phyloP scores from a whole-genome alignment of 2,113 vertebrate genomes.

The Axis porcinus region DNA sequence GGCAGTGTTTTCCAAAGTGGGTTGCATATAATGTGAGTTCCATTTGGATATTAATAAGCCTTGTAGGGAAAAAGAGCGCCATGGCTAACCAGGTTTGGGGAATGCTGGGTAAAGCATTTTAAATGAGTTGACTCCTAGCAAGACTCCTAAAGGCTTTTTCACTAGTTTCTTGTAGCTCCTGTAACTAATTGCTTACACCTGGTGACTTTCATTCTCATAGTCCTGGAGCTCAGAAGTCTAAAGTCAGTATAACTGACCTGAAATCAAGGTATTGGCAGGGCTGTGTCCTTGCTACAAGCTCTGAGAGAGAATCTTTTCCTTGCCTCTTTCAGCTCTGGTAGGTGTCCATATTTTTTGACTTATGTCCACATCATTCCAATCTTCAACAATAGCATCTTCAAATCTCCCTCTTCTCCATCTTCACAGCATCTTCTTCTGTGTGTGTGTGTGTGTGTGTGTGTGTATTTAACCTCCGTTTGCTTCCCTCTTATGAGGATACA shows the following conservation, averaged over 20 bases:
- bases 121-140: background rate
- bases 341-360: background rate
- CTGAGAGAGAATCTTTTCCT: background rate
- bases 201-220: background rate
- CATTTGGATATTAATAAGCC: background rate
- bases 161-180: background rate
- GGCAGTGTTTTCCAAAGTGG: slow-evolving; percentile 52
- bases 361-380: background rate
- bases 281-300: background rate
- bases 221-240: background rate
- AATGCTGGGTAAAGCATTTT: background rate
- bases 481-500: background rate
- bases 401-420: background rate
- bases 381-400: background rate
- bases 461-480: background rate
- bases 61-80: background rate
- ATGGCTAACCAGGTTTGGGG: background rate
- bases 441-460: background rate
- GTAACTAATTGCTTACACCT: background rate
- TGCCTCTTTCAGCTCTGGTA: background rate
- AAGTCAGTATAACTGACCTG: background rate
- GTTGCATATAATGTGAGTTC: background rate
- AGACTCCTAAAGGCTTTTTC: background rate
- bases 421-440: background rate
- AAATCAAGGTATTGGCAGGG: background rate